Evolutionary conservation across 1,140 invertebrate species (phyloP).

Genomic region (Eupeodes corollae): DNA sequence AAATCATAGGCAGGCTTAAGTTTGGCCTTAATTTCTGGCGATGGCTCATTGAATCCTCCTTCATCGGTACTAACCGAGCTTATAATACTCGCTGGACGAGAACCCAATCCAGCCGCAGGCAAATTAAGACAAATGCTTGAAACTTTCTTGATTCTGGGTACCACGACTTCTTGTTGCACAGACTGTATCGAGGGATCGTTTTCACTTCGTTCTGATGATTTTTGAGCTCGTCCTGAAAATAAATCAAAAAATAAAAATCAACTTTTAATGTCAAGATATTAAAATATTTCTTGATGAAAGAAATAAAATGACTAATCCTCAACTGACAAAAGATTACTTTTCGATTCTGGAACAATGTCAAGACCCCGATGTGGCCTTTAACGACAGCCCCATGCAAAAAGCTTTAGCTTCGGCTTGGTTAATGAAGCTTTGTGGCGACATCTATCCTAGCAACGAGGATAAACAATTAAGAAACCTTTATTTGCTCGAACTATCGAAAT

Average conservation of each 20-base stretch:
- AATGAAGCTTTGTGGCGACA: too few relatives aligned
- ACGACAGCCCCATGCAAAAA: too few relatives aligned
- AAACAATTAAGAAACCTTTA: too few relatives aligned
- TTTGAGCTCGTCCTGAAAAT: conserved; percentile 8
- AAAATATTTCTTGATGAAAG: too few relatives aligned
- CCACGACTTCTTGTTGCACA: conserved; percentile 17
- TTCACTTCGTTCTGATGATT: conserved; percentile 6
- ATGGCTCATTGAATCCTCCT: conserved; percentile 52
- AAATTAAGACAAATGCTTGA: conserved; percentile 44
- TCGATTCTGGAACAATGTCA: too few relatives aligned
- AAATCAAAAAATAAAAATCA: neutral
- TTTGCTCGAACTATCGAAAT: too few relatives aligned
- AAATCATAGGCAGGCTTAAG: conserved; percentile 38
- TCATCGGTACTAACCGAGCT: conserved; percentile 47
- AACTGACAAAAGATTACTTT: too few relatives aligned
- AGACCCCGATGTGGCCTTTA: too few relatives aligned
- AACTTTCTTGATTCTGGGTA: conserved; percentile 24
- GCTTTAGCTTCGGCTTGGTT: too few relatives aligned
- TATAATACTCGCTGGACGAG: conserved; percentile 41
- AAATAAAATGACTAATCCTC: too few relatives aligned
- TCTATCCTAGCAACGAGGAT: too few relatives aligned
- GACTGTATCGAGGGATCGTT: conserved; percentile 3
- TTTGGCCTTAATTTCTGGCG: conserved; percentile 50
- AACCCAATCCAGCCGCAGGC: conserved; percentile 48
- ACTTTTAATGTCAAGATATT: too few relatives aligned